Conservation (phyloP, 2,888 invertebrate species). For the Odontomyia ornata region DNA sequence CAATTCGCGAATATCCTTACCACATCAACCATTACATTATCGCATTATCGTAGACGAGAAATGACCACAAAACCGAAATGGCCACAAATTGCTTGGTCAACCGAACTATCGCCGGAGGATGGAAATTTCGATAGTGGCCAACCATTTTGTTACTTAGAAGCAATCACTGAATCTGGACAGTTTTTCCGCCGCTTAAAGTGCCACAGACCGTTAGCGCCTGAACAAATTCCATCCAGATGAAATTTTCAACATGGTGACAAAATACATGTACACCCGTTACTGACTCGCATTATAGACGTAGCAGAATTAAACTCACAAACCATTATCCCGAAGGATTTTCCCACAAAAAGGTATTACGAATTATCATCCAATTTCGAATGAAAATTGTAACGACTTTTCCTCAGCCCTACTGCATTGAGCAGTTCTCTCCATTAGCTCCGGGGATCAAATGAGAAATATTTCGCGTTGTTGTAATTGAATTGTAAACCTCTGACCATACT, state of each 20-base stretch:
- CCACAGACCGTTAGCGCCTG: background rate
- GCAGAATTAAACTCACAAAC: background rate
- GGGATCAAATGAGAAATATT: constrained; percentile 13
- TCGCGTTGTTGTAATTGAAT: constrained; percentile 25
- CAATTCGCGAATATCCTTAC: background rate
- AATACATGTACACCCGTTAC: too few species aligned
- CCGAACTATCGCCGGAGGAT: constrained; percentile 1
- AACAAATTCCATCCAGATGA: background rate
- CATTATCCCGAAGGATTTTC: background rate
- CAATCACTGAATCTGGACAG: background rate
- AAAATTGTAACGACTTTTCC: background rate
- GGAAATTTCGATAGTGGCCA: background rate
- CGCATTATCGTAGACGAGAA: background rate
- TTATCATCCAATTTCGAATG: too few species aligned
- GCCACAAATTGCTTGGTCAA: constrained; percentile 38
- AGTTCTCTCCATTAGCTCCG: background rate
- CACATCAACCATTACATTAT: background rate
- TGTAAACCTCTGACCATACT: constrained; percentile 35
- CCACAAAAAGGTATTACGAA: too few species aligned
- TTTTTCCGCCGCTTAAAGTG: background rate
- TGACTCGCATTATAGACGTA: too few species aligned
- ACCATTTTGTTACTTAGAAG: background rate
- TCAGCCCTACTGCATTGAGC: background rate
- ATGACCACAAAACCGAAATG: constrained; percentile 30
- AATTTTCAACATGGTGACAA: too few species aligned